Evolutionary conservation across 2,113 vertebrate species (phyloP).

Genomic region (Noturus placidus): DNA sequence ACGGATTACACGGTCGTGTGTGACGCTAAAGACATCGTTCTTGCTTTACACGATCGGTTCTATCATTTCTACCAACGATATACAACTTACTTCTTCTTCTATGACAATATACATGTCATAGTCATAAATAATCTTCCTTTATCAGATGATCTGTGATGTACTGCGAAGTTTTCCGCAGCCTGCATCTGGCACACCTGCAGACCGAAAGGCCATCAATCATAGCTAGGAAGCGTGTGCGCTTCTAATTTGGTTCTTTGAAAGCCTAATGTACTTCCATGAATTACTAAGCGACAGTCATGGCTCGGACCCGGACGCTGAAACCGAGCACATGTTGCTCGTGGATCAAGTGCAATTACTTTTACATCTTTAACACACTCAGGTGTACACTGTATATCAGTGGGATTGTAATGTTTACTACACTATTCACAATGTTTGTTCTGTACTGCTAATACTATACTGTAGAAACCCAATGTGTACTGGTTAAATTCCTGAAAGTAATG

Average conservation of each 20-base stretch:
- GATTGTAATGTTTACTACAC: not conserved
- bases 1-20: not conserved
- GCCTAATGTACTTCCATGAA: not conserved
- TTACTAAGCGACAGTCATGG: not conserved
- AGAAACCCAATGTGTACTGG: not conserved
- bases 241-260: conserved; percentile 23
- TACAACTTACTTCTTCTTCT: conserved; percentile 70
- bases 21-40: not conserved
- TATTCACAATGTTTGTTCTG: not conserved
- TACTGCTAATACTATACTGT: not conserved
- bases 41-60: not conserved
- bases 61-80: too few relatives aligned
- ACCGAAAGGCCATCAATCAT: not conserved
- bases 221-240: not conserved
- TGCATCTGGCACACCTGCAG: conserved; percentile 67
- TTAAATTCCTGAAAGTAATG: not conserved
- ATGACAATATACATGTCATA: conserved; percentile 74
- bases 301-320: not conserved
- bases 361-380: not conserved
- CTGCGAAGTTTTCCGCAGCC: conserved; percentile 70
- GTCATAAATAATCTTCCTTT: conserved; percentile 68
- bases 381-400: not conserved
- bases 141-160: conserved; percentile 63
- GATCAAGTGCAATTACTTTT: not conserved
- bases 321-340: not conserved